Conservation (phyloP, 2,797 vertebrate genomes). For the Mormyrops boulengeri region DNA sequence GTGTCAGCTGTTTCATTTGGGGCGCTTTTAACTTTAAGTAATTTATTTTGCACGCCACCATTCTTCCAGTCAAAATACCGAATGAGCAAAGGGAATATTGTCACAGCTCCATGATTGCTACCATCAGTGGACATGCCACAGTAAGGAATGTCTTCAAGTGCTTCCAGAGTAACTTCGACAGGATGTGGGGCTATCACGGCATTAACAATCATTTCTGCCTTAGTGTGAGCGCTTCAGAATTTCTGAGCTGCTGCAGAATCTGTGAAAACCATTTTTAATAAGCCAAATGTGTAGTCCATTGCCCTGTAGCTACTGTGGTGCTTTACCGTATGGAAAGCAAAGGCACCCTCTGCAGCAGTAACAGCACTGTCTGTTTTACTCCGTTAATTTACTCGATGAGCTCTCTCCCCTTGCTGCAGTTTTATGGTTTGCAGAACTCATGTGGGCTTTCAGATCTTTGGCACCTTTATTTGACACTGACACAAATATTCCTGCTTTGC, state of each 20-base stretch:
- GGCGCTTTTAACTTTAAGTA: constrained; percentile 13
- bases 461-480: constrained; percentile 17
- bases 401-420: not conserved
- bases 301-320: constrained; percentile 23
- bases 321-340: constrained; percentile 13
- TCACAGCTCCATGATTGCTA: constrained; percentile 16
- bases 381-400: not conserved
- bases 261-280: constrained; percentile 9
- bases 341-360: not conserved
- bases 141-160: constrained; percentile 15
- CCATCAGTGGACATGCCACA: constrained; percentile 23
- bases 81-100: constrained; percentile 20
- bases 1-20: constrained; percentile 21
- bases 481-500: constrained; percentile 3
- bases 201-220: not conserved
- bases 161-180: not conserved
- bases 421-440: not conserved
- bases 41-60: constrained; percentile 20
- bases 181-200: no score
- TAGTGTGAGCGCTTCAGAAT: no score
- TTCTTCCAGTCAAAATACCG: constrained; percentile 30
- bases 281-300: constrained; percentile 15
- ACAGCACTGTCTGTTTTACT: not conserved
- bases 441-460: not conserved
- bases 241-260: constrained; percentile 14